Evolutionary conservation across 2,888 invertebrate species (phyloP).

Genomic region (Neuroscelio doddi): DNA sequence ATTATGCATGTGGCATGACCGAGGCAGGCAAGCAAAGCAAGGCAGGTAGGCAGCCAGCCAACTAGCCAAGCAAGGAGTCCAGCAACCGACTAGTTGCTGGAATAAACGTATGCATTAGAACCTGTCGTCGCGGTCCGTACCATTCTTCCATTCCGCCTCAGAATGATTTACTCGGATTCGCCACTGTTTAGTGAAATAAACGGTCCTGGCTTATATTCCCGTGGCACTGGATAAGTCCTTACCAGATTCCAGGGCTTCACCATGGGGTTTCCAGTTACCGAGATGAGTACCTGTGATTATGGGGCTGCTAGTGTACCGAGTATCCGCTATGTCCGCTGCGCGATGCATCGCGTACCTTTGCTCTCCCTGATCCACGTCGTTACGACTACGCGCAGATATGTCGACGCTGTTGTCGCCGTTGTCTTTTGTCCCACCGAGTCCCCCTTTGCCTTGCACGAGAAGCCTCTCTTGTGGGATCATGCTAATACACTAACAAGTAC

Average conservation of each 20-base stretch:
- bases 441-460: not conserved
- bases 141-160: constrained; percentile 26
- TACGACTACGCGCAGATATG: constrained; percentile 39
- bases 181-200: constrained; percentile 31
- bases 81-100: constrained; percentile 26
- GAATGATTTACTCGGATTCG: constrained; percentile 44
- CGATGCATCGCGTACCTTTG: constrained; percentile 38
- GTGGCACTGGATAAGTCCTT: constrained; percentile 27
- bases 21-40: constrained; percentile 17
- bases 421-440: constrained; percentile 16
- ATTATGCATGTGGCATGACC: constrained; percentile 52
- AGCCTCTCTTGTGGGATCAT: constrained; percentile 19
- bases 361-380: constrained; percentile 47
- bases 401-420: constrained; percentile 42
- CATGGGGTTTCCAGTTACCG: constrained; percentile 57
- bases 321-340: constrained; percentile 36
- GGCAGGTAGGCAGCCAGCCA: constrained; percentile 11
- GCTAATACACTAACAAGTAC: constrained; percentile 34
- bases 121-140: constrained; percentile 30
- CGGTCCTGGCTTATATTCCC: constrained; percentile 31
- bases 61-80: constrained; percentile 25
- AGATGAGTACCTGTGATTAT: constrained; percentile 64
- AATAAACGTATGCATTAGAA: constrained; percentile 44
- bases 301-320: constrained; percentile 44
- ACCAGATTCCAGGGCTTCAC: constrained; percentile 43